phyloP scores from a whole-genome alignment of 2,888 invertebrate species.

The Cremastobaeus sp. region DNA sequence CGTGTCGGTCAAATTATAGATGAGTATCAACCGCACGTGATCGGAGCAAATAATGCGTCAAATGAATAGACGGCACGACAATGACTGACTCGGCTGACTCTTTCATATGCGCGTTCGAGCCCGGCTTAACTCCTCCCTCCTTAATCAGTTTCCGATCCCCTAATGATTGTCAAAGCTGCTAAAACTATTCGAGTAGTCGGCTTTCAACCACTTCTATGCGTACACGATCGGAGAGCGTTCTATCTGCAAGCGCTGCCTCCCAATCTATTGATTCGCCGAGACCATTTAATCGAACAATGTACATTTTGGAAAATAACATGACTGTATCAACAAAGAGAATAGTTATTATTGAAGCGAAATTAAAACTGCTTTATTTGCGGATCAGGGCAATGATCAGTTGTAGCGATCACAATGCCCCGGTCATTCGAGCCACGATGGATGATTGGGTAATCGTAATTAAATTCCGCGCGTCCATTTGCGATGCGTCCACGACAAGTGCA shows the following conservation, averaged over 20 bases:
- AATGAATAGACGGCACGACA: conserved; percentile 74
- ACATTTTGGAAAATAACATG: conserved; percentile 52
- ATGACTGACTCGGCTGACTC: conserved; percentile 74
- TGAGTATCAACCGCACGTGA: conserved; percentile 75
- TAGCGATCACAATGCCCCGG: conserved; percentile 26
- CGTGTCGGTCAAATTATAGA: conserved; percentile 72
- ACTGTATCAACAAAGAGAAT: conserved; percentile 43
- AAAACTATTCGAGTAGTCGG: conserved; percentile 62
- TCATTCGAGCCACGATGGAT: conserved; percentile 7
- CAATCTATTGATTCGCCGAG: conserved; percentile 51
- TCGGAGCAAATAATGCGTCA: conserved; percentile 73
- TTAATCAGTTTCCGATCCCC: conserved; percentile 76
- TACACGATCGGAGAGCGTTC: conserved; percentile 24
- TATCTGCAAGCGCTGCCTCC: conserved; percentile 32
- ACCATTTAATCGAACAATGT: conserved; percentile 55
- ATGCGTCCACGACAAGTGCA: too few relatives aligned
- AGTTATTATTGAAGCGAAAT: conserved; percentile 36
- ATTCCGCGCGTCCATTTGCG: conserved; percentile 2
- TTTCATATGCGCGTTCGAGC: conserved; percentile 68
- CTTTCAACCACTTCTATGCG: conserved; percentile 58
- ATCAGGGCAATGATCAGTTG: conserved; percentile 33
- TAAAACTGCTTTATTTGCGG: conserved; percentile 47
- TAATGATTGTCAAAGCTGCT: conserved; percentile 73
- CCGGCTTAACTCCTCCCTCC: conserved; percentile 67
- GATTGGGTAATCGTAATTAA: conserved; percentile 20